Base-by-base conservation (phyloP, 2,113 vertebrate genomes). In the Dipodomys ordii region DNA sequence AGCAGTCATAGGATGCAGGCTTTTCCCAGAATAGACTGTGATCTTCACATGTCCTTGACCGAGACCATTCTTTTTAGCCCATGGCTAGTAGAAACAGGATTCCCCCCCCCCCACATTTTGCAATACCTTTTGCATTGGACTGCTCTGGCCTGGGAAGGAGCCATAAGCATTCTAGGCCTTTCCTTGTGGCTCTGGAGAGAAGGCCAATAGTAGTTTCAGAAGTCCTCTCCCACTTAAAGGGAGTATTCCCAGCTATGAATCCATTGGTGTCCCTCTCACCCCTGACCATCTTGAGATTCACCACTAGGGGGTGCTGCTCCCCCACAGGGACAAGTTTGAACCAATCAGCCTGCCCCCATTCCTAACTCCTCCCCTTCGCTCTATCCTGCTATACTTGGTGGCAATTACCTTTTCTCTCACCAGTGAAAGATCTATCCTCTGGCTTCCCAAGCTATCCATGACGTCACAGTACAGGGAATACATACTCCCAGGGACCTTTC, bases 231-330 rank as follows among this genome's bases (percentile, higher is more conserved):
- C 16, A 3, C 32, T 25, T 11, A 8, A n/a, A 32, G 13, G 83
- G 1, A 2, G 27, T 39, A 35, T 49, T 65, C 7, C 32, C 30
- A 65, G 39, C 57, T 46, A 28, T 68, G 16, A 30, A 68, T 20
- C 1, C 23, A 46, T 28, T 30, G 22, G 27, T 18, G 32, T 7
- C 19, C 30, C n/a, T 72, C 86, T 53, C 2, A 32, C 25, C 2
- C 53, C 25, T 5, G 57, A 19, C 74, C 25, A 87, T 77, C 67
- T 64, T 83, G 68, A 53, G 19, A 6, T 68, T 69, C 0, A 62
- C 91, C 97, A 94, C 95, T 69, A 96, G 96, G 53, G 93, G 96
- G 94, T 67, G 91, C 27, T 74, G n/a, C 89, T 57, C 16, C n/a
- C 64, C 73, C 18, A 32, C 46, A 57, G 9, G 22, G 65, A 69